Evolutionary conservation across 2,113 vertebrate genomes (phyloP).

Genomic region (Ahaetulla prasina): DNA sequence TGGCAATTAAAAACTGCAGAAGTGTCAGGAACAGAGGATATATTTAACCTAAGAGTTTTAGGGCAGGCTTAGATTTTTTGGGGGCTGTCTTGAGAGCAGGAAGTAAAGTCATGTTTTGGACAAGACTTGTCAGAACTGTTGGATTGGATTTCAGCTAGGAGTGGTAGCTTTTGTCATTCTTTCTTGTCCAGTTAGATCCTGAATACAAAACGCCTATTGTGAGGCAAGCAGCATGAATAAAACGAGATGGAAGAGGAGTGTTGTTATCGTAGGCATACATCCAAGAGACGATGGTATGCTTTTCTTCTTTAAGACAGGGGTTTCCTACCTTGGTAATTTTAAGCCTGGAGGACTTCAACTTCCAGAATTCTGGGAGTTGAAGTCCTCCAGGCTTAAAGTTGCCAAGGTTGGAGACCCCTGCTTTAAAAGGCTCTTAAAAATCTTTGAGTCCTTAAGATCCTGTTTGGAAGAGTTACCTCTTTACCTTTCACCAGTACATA

Average conservation of each 20-base stretch:
- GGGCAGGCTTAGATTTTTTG: background rate
- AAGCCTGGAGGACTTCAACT: no score
- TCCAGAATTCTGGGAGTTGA: no score
- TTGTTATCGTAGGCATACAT: constrained; percentile 25
- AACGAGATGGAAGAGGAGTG: background rate
- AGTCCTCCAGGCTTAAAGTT: no score
- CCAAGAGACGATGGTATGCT: constrained; percentile 8
- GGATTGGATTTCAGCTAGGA: background rate
- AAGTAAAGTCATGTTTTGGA: accelerated
- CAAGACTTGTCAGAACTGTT: background rate
- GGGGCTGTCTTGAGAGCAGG: background rate
- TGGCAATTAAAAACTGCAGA: background rate
- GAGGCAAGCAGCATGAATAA: constrained; percentile 17
- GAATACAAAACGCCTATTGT: background rate
- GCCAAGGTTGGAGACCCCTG: no score
- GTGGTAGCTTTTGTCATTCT: background rate
- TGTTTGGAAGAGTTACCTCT: background rate
- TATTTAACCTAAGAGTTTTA: background rate
- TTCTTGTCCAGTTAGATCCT: background rate
- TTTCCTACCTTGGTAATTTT: no score
- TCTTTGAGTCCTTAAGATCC: constrained; percentile 20
- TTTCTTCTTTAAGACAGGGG: background rate
- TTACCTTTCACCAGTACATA: background rate
- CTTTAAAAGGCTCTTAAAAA: background rate
- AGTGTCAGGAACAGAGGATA: background rate